phyloP scores from a whole-genome alignment of 2,113 vertebrate genomes.

The Pomatostomus ruficeps region DNA sequence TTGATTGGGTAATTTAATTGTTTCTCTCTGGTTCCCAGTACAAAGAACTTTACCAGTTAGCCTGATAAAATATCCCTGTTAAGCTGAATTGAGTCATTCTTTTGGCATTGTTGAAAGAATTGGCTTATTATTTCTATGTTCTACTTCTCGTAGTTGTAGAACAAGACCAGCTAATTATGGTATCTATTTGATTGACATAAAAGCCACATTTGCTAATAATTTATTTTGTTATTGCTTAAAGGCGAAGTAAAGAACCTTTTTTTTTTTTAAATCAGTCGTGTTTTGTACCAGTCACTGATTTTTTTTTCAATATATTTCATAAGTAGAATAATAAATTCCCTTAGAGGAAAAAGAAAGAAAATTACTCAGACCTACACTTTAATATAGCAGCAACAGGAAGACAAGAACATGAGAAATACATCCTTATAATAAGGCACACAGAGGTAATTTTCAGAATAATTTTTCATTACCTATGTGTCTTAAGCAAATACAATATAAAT shows the following conservation, averaged over 20 bases:
- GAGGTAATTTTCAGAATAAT: neutral
- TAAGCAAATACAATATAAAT: neutral
- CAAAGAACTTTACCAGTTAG: neutral
- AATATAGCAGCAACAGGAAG: neutral
- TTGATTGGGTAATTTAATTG: neutral
- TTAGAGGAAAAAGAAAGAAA: neutral
- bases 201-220: neutral
- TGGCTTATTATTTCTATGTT: neutral
- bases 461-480: neutral
- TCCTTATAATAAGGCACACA: neutral
- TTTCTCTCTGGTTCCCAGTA: neutral
- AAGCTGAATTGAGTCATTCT: neutral
- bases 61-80: neutral
- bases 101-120: neutral
- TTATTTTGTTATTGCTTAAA: neutral
- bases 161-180: neutral
- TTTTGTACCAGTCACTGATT: neutral
- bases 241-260: neutral
- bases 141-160: neutral
- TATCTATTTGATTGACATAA: neutral
- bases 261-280: neutral
- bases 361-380: neutral
- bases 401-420: neutral
- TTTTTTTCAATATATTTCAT: neutral
- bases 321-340: neutral